Conservation (phyloP, 2,113 vertebrate species). For the Edolisoma coerulescens region DNA sequence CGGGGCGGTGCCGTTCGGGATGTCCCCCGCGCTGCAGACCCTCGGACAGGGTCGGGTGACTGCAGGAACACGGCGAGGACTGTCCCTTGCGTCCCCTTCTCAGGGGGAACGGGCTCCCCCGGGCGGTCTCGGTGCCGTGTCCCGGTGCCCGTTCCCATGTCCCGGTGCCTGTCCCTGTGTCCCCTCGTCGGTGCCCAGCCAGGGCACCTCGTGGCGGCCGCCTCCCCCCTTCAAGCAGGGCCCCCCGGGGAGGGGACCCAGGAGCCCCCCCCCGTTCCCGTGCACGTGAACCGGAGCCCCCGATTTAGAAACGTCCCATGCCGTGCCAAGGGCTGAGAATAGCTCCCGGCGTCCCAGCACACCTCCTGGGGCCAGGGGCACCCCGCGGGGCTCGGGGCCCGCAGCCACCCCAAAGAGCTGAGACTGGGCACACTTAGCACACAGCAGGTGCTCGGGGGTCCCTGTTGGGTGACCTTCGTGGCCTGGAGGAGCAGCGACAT, state of each 20-base stretch:
- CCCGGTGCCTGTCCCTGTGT: neutral
- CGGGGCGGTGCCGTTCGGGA: neutral
- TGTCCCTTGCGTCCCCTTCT: neutral
- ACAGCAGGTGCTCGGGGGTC: accelerated
- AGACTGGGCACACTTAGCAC: neutral
- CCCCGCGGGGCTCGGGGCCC: neutral
- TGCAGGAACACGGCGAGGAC: neutral
- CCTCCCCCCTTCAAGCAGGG: neutral
- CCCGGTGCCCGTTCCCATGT: neutral
- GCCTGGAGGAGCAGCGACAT: neutral
- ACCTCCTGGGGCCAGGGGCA: neutral
- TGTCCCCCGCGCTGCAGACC: neutral
- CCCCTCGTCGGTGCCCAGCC: neutral
- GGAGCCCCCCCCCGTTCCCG: neutral
- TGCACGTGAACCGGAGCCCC: slow-evolving; percentile 29
- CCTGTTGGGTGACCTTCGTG: accelerated
- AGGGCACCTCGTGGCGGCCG: neutral
- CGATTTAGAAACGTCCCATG: slow-evolving; percentile 48
- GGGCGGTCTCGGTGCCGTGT: neutral
- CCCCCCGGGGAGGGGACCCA: neutral
- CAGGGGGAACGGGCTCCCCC: no score
- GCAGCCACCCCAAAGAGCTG: accelerated
- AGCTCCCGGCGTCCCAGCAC: neutral
- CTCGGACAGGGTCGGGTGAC: neutral
- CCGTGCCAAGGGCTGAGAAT: slow-evolving; percentile 42